These are phyloP conservation scores for Eupithecia pulchellata DNA, from an alignment of 2,888 invertebrate genomes.

Conservation along the genomic window DNA sequence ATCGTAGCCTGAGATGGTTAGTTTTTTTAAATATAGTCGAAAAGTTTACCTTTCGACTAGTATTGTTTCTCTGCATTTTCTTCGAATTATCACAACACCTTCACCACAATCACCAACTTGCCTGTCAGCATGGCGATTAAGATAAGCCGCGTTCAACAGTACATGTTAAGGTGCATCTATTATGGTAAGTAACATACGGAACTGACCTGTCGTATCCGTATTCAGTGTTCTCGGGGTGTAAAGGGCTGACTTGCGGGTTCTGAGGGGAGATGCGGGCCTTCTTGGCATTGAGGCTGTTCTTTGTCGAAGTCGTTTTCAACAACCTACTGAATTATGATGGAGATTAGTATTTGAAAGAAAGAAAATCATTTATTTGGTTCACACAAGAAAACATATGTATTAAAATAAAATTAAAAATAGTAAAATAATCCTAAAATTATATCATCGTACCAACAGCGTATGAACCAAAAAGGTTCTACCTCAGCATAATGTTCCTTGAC, in stretches of 20 bases:
- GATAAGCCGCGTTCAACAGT: background rate
- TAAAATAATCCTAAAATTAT: too few species aligned
- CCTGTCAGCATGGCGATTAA: background rate
- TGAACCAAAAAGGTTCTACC: too few species aligned
- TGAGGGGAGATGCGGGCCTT: conserved; percentile 60
- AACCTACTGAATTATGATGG: conserved; percentile 54
- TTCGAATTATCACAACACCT: too few species aligned
- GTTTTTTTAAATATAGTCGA: too few species aligned
- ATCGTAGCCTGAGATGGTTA: too few species aligned
- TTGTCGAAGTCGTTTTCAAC: conserved; percentile 72
- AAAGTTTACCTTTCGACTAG: too few species aligned
- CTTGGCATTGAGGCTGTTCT: conserved; percentile 68
- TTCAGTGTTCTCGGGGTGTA: conserved; percentile 72
- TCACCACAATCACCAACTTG: background rate
- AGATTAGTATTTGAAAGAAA: background rate
- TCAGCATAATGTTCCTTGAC: too few species aligned
- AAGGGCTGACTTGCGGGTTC: conserved; percentile 62
- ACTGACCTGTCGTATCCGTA: conserved; percentile 72
- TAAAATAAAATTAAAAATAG: too few species aligned
- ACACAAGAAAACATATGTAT: too few species aligned
- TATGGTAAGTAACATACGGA: background rate
- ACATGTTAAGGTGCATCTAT: background rate
- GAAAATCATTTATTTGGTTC: too few species aligned
- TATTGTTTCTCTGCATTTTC: too few species aligned
- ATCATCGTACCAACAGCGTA: too few species aligned